These are phyloP conservation scores for Orussus abietinus DNA, from an alignment of 1,140 invertebrate species.

Conservation along the genomic window DNA sequence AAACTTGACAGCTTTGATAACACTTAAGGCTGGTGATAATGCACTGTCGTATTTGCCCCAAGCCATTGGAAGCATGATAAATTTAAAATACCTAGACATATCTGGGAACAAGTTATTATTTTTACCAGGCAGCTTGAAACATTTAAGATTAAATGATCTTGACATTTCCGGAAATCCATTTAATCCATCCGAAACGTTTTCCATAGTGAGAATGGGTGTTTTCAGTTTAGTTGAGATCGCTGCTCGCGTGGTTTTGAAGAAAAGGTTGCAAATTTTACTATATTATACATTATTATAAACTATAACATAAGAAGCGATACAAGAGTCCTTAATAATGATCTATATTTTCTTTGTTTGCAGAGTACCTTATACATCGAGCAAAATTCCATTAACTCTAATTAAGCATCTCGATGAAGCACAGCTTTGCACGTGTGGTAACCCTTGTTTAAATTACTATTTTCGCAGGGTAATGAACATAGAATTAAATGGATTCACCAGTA, in stretches of 20 bases:
- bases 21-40: constrained; percentile 57
- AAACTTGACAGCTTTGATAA: constrained; percentile 57
- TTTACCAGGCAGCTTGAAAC: constrained; percentile 54
- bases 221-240: constrained; percentile 32
- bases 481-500: constrained; percentile 47
- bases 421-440: constrained; percentile 60
- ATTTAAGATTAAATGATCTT: constrained; percentile 52
- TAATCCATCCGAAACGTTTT: constrained; percentile 11
- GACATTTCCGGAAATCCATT: constrained; percentile 59
- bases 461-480: constrained; percentile 41
- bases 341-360: constrained; percentile 35
- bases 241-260: constrained; percentile 33
- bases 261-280: constrained; percentile 34
- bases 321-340: constrained; percentile 7
- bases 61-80: constrained; percentile 43
- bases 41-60: constrained; percentile 42
- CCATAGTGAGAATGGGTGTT: constrained; percentile 27
- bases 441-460: constrained; percentile 55
- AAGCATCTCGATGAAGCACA: constrained; percentile 59
- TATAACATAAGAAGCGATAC: constrained; percentile 1
- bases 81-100: constrained; percentile 49
- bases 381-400: constrained; percentile 59
- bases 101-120: constrained; percentile 55
- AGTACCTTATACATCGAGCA: constrained; percentile 55
- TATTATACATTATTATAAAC: constrained; percentile 1